A percentile compares a stretch with the other conserved stretches of the same genome.
Evolutionary conservation across 2,888 invertebrate genomes (phyloP).

Genomic region (Uloborus plumipes): DNA sequence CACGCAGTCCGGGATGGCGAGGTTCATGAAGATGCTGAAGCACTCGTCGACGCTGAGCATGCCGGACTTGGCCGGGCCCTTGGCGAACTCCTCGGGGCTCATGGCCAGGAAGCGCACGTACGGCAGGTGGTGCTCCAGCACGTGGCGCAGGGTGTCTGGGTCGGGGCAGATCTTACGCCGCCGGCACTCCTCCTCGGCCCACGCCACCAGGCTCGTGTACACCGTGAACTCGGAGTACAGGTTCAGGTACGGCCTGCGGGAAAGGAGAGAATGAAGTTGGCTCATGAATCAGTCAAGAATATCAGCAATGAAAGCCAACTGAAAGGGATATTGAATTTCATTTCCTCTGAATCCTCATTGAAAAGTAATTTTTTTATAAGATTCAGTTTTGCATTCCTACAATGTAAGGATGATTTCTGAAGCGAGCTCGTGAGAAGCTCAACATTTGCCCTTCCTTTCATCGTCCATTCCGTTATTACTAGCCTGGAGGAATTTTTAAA

Average conservation of each 20-base stretch:
- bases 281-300: no score
- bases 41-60: constrained; percentile 66
- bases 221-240: constrained; percentile 67
- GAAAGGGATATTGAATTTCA: no score
- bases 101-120: constrained; percentile 66
- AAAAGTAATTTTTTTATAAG: no score
- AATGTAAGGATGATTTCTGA: no score
- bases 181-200: constrained; percentile 67
- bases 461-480: no score
- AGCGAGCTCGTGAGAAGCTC: no score
- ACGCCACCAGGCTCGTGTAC: constrained; percentile 67
- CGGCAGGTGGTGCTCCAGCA: constrained; percentile 62
- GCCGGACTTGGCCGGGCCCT: constrained; percentile 64
- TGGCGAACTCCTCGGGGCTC: constrained; percentile 67
- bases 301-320: no score
- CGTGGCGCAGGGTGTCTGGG: constrained; percentile 48
- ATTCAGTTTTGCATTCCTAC: no score
- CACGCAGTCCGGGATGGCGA: constrained; percentile 67
- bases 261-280: no score
- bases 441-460: no score
- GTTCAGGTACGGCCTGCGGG: constrained; percentile 66
- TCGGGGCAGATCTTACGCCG: constrained; percentile 47
- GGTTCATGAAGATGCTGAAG: constrained; percentile 67
- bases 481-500: no score
- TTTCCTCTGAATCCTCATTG: no score